A percentile compares a stretch with the other conserved stretches of the same genome.
Evolutionary conservation across 2,113 vertebrate species (phyloP).

Genomic region (Ceratotherium simum): DNA sequence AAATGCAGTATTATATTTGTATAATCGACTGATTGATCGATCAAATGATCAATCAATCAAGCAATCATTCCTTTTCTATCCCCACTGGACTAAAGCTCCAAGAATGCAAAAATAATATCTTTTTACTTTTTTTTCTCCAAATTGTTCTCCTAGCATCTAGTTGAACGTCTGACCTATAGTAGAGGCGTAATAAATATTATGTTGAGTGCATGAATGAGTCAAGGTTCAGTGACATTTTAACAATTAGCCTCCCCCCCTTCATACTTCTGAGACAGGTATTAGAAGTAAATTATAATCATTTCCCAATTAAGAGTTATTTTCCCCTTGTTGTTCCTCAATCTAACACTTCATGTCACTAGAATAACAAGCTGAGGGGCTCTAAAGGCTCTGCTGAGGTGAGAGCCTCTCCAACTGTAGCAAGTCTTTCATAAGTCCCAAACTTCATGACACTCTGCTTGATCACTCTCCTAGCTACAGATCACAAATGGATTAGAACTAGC

Average conservation of each 20-base stretch:
- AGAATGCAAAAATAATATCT: background rate
- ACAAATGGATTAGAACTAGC: background rate
- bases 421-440: background rate
- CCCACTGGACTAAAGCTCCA: background rate
- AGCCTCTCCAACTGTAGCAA: background rate
- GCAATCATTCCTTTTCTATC: background rate
- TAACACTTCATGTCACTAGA: background rate
- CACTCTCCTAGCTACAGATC: background rate
- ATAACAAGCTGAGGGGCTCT: background rate
- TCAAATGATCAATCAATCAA: background rate
- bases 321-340: background rate
- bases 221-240: background rate
- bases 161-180: background rate
- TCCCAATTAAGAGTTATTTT: background rate
- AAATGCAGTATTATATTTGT: background rate
- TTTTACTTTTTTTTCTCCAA: background rate
- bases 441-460: background rate
- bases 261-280: background rate
- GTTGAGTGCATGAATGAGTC: background rate
- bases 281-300: background rate
- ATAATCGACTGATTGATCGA: background rate
- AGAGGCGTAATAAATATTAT: background rate
- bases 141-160: background rate
- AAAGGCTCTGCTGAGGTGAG: background rate
- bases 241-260: background rate